Conservation (phyloP, 2,113 vertebrate genomes). For the Hirundichthys speculiger region DNA sequence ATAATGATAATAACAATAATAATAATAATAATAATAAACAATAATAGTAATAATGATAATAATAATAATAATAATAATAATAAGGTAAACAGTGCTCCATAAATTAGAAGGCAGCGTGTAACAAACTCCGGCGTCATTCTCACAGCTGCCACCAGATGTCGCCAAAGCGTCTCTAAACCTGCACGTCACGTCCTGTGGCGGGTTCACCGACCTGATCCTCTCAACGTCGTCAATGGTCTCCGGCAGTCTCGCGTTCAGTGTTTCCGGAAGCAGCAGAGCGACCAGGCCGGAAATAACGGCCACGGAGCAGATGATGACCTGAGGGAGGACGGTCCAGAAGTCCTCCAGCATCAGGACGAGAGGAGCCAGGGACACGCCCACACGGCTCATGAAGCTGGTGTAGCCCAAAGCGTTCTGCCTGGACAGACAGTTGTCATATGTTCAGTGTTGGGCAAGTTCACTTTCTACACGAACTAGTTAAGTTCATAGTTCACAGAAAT, state of each 20-base stretch:
- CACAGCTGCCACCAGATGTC: neutral
- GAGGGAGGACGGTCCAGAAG: slow-evolving; percentile 79
- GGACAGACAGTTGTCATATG: slow-evolving; percentile 16
- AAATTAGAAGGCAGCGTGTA: too few species aligned
- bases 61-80: too few species aligned
- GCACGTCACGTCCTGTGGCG: too few species aligned
- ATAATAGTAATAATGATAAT: too few species aligned
- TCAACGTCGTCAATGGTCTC: slow-evolving; percentile 87
- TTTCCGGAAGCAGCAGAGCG: slow-evolving; percentile 83
- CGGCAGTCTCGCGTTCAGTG: slow-evolving; percentile 72
- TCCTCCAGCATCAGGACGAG: slow-evolving; percentile 81
- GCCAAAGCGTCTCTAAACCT: neutral
- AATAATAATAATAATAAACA: too few species aligned
- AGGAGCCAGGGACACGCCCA: slow-evolving; percentile 82
- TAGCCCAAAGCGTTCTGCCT: slow-evolving; percentile 86
- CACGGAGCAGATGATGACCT: slow-evolving; percentile 71
- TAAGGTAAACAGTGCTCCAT: too few species aligned
- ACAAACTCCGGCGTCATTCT: neutral
- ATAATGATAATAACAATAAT: too few species aligned
- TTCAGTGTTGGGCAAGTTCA: too few species aligned
- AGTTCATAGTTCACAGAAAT: too few species aligned
- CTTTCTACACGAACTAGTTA: too few species aligned
- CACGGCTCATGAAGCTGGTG: slow-evolving; percentile 73
- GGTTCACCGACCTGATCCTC: slow-evolving; percentile 62
- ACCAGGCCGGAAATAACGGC: slow-evolving; percentile 70